Evolutionary conservation across 2,113 vertebrate genomes (phyloP).

Genomic region (Xiphias gladius): DNA sequence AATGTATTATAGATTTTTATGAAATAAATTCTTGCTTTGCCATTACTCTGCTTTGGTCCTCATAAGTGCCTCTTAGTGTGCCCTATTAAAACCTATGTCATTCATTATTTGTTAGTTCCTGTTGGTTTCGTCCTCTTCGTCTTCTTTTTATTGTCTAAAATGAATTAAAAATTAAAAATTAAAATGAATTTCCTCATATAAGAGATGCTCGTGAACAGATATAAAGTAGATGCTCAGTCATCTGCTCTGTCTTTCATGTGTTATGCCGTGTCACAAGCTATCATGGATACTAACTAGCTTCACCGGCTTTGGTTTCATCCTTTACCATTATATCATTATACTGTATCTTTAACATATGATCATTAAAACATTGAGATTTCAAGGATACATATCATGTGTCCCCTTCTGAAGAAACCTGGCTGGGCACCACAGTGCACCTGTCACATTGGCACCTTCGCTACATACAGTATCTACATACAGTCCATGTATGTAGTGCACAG

Average conservation of each 20-base stretch:
- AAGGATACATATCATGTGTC: neutral
- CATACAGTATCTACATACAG: neutral
- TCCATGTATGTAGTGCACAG: neutral
- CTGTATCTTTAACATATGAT: neutral
- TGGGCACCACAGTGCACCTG: slow-evolving; percentile 26
- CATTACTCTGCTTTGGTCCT: too few species aligned
- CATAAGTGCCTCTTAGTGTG: neutral
- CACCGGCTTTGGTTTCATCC: neutral
- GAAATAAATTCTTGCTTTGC: too few species aligned
- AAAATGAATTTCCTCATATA: neutral
- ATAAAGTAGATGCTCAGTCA: too few species aligned
- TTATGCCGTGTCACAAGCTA: neutral
- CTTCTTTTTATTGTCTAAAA: neutral
- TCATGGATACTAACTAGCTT: neutral
- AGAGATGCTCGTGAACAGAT: too few species aligned
- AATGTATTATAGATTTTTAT: too few species aligned
- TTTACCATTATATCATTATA: neutral
- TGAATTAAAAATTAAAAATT: too few species aligned
- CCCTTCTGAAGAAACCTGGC: neutral
- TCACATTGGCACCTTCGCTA: slow-evolving; percentile 23
- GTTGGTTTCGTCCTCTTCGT: neutral
- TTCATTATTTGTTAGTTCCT: neutral
- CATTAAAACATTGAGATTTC: neutral
- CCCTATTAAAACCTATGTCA: neutral
- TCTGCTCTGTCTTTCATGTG: too few species aligned